Evolutionary conservation across 2,888 invertebrate species (phyloP).

Genomic region (Alitta virens): DNA sequence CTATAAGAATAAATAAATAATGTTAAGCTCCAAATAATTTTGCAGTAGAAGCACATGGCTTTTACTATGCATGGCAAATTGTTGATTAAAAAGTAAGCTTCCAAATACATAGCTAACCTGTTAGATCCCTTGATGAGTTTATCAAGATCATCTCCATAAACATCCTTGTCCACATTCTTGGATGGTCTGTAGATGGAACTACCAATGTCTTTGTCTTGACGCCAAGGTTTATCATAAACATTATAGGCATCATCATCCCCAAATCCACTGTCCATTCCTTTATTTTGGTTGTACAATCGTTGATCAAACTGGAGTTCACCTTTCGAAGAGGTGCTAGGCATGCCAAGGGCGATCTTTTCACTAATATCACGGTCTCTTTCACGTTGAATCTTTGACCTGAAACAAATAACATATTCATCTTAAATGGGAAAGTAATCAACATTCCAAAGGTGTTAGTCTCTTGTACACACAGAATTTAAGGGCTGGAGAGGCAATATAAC

Average conservation of each 20-base stretch:
- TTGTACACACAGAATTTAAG: too few relatives aligned
- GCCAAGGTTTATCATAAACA: constrained; percentile 98
- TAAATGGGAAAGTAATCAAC: too few relatives aligned
- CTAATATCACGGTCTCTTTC: constrained; percentile 90
- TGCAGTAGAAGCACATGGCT: too few relatives aligned
- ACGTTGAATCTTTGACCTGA: constrained; percentile 69
- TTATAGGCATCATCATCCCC: constrained; percentile 96
- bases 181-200: constrained; percentile 69
- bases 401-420: constrained; percentile 27
- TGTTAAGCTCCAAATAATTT: too few relatives aligned
- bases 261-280: constrained; percentile 86
- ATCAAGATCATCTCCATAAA: constrained; percentile 87
- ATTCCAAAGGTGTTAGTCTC: too few relatives aligned
- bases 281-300: constrained; percentile 84
- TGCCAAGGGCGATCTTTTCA: constrained; percentile 94
- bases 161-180: constrained; percentile 83
- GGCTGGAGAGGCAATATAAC: too few relatives aligned
- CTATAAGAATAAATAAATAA: too few relatives aligned
- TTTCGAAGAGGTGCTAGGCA: constrained; percentile 79
- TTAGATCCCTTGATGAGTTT: constrained; percentile 69
- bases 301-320: constrained; percentile 83
- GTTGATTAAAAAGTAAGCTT: too few relatives aligned
- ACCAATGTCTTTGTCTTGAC: constrained; percentile 80
- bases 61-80: too few relatives aligned
- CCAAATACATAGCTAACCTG: constrained; percentile 14